These are phyloP conservation scores for Bombus pyrosoma DNA, from an alignment of 1,140 invertebrate genomes.

Conservation along the genomic window DNA sequence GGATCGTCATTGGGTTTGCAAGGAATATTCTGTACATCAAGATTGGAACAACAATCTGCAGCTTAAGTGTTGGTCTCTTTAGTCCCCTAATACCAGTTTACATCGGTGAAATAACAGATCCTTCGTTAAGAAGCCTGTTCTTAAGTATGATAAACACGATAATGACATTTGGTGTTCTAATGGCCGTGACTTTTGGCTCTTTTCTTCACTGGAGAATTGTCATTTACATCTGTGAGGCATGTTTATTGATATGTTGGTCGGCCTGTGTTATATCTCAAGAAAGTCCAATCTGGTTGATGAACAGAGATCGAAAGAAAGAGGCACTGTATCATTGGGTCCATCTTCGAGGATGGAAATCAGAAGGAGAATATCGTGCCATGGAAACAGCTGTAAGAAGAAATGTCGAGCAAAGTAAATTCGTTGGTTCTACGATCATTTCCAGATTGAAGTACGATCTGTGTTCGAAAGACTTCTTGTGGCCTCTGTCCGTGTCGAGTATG, in stretches of 20 bases:
- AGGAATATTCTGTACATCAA: conserved; percentile 64
- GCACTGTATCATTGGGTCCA: conserved; percentile 81
- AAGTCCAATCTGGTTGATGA: conserved; percentile 88
- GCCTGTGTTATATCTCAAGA: conserved; percentile 82
- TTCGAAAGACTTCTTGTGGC: conserved; percentile 81
- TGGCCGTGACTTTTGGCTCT: conserved; percentile 84
- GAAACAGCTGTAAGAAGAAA: too few relatives aligned
- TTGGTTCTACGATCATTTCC: too few relatives aligned
- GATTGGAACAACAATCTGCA: conserved; percentile 87
- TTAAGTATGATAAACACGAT: conserved; percentile 83
- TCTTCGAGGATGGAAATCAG: conserved; percentile 42
- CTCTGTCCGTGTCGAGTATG: conserved; percentile 84
- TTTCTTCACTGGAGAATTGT: conserved; percentile 84
- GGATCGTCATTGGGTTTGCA: conserved; percentile 85
- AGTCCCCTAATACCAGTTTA: conserved; percentile 82
- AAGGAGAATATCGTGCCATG: too few relatives aligned
- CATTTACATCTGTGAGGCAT: conserved; percentile 81
- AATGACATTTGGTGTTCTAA: conserved; percentile 83
- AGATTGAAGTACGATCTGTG: background rate
- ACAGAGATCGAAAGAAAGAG: conserved; percentile 81
- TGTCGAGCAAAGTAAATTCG: too few relatives aligned
- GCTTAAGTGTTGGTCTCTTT: conserved; percentile 83
- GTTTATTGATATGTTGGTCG: too few relatives aligned
- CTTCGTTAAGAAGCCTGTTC: conserved; percentile 84
- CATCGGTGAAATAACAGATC: conserved; percentile 83